Base-by-base conservation (phyloP, 2,888 invertebrate species). In the Dilophus febrilis region DNA sequence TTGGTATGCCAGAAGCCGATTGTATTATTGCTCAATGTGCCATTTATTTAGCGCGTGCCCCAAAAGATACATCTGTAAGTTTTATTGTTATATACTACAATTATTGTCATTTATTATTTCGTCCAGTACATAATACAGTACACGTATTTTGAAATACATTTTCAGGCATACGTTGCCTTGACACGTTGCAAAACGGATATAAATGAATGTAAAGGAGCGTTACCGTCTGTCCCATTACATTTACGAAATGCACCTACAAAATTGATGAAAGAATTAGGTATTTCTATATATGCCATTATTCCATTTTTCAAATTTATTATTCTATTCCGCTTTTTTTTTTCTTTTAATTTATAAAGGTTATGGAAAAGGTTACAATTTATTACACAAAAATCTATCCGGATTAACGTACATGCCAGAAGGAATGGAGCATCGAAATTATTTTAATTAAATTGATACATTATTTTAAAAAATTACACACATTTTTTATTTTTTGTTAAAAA, bases 1-100 rank as follows among this genome's bases (percentile, higher is more conserved):
- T 86, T 30, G 86, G 86, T 8, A 78, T 77, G 80, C 85, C 85
- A 0, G 86, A 86, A 52, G 75, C 79, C 51, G 79, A 82, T 55
- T 77, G 83, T 11, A 59, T 82, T 38, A 58, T 87, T 19, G 81
- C 79, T 12, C 83, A 86, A 53, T 80, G 81, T 53, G 77, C 77
- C 3, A 76, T 78, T 37, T 74, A 85, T 53, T 62, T 86, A 36
- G 80, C 85, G 1, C 65, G 80, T 50, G 82, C 85, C 7, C 74
- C 77, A 7, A 86, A 86, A 56, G 81, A 80, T 29, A 22, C 8
- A 6, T 22, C 22, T 6, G 8, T 6, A 22, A 6, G 8, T 22
- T 6, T 22, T 22, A 22, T 22, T 22, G 22, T 22, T 22, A 8
- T 22, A 22, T 22, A 22, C 22, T 4, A 22, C 5, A 6, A 22